These are phyloP conservation scores for Drosophila barbarae DNA, from an alignment of 2,888 invertebrate genomes.

Conservation along the genomic window DNA sequence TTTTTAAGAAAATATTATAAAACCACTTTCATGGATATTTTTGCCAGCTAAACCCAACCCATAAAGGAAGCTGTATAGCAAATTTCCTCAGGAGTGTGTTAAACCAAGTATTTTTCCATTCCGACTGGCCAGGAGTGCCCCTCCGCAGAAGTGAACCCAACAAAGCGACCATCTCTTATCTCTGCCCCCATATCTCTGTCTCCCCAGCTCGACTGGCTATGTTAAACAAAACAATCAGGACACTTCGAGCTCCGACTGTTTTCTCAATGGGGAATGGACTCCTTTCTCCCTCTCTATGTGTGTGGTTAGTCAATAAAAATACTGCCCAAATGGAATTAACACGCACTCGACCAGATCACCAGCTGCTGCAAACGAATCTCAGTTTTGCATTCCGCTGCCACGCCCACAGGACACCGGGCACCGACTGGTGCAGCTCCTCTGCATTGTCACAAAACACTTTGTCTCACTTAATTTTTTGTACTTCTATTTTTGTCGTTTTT, in stretches of 20 bases:
- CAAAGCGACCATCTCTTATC: constrained; percentile 16
- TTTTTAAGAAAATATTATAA: background rate
- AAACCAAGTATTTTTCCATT: background rate
- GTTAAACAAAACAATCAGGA: constrained; percentile 65
- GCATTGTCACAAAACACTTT: constrained; percentile 66
- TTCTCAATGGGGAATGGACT: constrained; percentile 40
- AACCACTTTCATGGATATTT: too few relatives aligned
- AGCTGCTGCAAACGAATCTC: constrained; percentile 31
- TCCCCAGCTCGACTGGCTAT: constrained; percentile 30
- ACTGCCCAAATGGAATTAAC: constrained; percentile 69
- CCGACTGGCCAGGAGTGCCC: constrained; percentile 1
- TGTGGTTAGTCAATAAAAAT: constrained; percentile 69
- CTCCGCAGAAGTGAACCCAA: constrained; percentile 19
- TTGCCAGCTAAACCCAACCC: background rate
- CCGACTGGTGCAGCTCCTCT: constrained; percentile 18
- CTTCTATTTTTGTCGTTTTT: constrained; percentile 27
- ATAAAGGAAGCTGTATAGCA: background rate
- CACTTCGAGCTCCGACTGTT: constrained; percentile 21
- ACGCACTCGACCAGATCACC: constrained; percentile 50
- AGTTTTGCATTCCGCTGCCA: constrained; percentile 20
- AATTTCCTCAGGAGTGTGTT: constrained; percentile 5
- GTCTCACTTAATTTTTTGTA: constrained; percentile 68
- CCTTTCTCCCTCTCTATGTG: constrained; percentile 26
- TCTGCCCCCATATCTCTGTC: constrained; percentile 18
- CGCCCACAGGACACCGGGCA: constrained; percentile 8